Base-by-base conservation (phyloP, 2,797 vertebrate genomes). In the Calcarius lapponicus region DNA sequence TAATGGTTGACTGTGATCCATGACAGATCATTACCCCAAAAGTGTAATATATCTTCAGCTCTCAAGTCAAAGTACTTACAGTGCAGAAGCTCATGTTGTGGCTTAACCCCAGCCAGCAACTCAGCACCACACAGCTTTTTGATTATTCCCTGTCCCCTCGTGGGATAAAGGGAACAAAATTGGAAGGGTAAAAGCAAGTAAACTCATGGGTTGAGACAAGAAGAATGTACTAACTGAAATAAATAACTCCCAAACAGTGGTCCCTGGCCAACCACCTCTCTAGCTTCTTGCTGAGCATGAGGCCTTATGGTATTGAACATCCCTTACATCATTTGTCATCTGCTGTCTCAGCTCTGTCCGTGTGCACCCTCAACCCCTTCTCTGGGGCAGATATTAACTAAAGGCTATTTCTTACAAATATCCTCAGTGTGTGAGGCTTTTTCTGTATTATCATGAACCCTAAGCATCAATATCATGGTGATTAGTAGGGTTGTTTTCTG, bases 21-120 rank as follows among this genome's bases (percentile, higher is more conserved):
- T 93, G 97, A 78, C 64, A 28, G 60, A 96, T 97, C 95, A 94
- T 96, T 92, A 93, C 29, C 38, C 47, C 34, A 94, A 92, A 92
- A 93, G 38, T 64, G 36, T 64, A 92, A 96, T 96, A 93, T 95
- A 94, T 96, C 65, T 48, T 93, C 60, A 88, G 22, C 13, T 92
- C 43, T 96, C 79, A 86, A 81, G 43, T 65, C 66, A 75, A 73
- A 87, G 57, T 53, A 94, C n/a, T 92, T 93, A 60, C 17, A 5
- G 53, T 82, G n/a, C 45, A 74, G 51, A 80, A 90, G 42, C 19
- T 65, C 22, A 65, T 32, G 34, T 17, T 19, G 8, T 58, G 32
- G 6, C 34, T 80, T 71, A 87, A 48, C 17, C 25, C 25, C 48
- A 75, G 25, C 17, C 21, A 34, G 20, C 13, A 75, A 10, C 11